Percentiles rank a stretch among this genome's conserved stretches.
phyloP scores from a whole-genome alignment of 2,113 vertebrate species.

The Periophthalmodon schlosseri region DNA sequence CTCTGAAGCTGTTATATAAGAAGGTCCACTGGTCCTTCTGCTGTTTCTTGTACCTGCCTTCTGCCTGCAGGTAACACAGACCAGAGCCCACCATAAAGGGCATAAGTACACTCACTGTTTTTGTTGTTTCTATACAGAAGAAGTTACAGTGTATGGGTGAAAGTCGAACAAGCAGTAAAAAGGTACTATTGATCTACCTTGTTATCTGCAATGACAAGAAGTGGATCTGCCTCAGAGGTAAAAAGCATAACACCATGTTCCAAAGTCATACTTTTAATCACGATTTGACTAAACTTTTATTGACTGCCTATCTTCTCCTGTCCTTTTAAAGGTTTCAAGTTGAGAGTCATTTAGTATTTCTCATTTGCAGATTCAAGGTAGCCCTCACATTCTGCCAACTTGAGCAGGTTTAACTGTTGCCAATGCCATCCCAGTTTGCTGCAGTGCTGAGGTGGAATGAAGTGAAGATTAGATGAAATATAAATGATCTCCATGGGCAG shows the following conservation, averaged over 20 bases:
- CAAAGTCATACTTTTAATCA: background rate
- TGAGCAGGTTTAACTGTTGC: conserved; percentile 3
- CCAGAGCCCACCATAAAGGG: conserved; percentile 44
- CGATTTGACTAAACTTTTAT: background rate
- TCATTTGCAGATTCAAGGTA: background rate
- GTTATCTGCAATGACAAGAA: conserved; percentile 31
- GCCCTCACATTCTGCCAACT: background rate
- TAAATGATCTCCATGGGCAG: conserved; percentile 16
- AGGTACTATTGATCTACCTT: conserved; percentile 7
- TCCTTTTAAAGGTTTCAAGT: background rate
- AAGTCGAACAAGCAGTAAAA: background rate
- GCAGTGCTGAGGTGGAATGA: conserved; percentile 12
- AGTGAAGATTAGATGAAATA: conserved; percentile 27
- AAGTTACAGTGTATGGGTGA: conserved; percentile 14
- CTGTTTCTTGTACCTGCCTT: conserved; percentile 42
- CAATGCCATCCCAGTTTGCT: background rate
- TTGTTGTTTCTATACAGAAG: conserved; percentile 22
- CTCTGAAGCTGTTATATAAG: conserved; percentile 56
- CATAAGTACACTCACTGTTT: conserved; percentile 49
- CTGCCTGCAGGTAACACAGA: conserved; percentile 63
- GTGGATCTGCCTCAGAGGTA: background rate
- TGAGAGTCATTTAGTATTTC: background rate
- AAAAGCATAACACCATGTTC: background rate
- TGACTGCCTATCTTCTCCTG: background rate
- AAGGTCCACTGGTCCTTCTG: conserved; percentile 44